These are phyloP conservation scores for Strigamia transsilvanica DNA, from an alignment of 2,888 invertebrate species.

Conservation along the genomic window DNA sequence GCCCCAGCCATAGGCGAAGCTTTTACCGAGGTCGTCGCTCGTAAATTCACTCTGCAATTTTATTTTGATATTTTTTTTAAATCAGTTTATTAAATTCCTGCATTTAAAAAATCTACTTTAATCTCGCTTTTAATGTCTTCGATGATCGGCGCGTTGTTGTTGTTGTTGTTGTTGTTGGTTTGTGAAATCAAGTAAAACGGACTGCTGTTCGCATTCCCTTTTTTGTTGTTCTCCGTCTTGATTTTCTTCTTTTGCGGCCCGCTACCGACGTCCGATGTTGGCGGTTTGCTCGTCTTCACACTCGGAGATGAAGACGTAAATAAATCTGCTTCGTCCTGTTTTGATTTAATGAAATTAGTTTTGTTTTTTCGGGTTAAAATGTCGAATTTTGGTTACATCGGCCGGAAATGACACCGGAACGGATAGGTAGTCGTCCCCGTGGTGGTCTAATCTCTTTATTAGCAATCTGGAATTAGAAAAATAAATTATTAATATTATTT, in stretches of 20 bases:
- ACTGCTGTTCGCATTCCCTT: not conserved
- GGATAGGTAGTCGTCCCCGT: constrained; percentile 11
- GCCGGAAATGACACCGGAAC: not conserved
- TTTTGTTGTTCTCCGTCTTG: not conserved
- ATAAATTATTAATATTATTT: not conserved
- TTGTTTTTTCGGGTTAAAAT: not conserved
- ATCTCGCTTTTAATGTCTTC: not conserved
- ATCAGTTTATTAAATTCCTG: too few relatives aligned
- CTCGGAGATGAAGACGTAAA: not conserved
- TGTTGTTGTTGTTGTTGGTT: not conserved
- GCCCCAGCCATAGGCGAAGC: not conserved
- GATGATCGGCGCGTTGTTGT: not conserved
- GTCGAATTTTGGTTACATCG: not conserved
- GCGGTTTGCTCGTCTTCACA: not conserved
- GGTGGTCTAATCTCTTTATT: not conserved
- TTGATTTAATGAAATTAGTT: not conserved
- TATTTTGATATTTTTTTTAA: not conserved
- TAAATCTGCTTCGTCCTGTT: not conserved
- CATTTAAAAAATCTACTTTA: not conserved
- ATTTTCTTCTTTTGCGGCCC: not conserved
- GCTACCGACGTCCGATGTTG: not conserved
- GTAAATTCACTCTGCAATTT: not conserved
- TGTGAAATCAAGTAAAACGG: not conserved
- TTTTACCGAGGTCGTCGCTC: not conserved
- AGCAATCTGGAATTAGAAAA: constrained; percentile 2